These are phyloP conservation scores for Trachops cirrhosus DNA, from an alignment of 2,797 vertebrate genomes.

Conservation along the genomic window DNA sequence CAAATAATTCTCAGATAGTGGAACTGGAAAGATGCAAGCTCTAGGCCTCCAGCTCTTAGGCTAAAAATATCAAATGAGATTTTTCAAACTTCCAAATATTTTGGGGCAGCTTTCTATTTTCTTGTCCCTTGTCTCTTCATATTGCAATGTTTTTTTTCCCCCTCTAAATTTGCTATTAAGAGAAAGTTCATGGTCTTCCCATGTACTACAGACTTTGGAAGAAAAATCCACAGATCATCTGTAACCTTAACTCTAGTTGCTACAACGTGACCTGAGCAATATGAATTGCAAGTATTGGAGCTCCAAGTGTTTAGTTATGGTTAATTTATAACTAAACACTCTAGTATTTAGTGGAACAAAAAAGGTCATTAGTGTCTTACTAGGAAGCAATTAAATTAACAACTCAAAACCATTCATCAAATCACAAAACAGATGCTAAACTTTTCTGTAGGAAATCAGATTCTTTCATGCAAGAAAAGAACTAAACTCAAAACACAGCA, in stretches of 20 bases:
- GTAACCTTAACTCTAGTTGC: neutral
- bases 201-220: constrained; percentile 37
- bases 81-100: constrained; percentile 3
- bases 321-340: constrained; percentile 86
- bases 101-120: neutral
- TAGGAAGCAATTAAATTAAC: constrained; percentile 86
- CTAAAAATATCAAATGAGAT: neutral
- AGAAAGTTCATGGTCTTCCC: neutral
- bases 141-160: neutral
- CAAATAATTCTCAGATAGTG: neutral
- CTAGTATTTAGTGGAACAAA: constrained; percentile 85
- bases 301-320: constrained; percentile 82
- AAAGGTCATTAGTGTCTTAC: constrained; percentile 86
- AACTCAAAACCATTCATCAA: constrained; percentile 84
- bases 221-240: constrained; percentile 31
- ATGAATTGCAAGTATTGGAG: constrained; percentile 75
- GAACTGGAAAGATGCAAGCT: neutral
- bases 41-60: neutral
- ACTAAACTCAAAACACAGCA: constrained; percentile 63
- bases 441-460: constrained; percentile 80
- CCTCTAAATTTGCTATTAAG: neutral
- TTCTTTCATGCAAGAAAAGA: constrained; percentile 69
- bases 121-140: neutral
- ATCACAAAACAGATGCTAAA: constrained; percentile 85
- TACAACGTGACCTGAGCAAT: constrained; percentile 65